A percentile compares a stretch with the other conserved stretches of the same genome.
Evolutionary conservation across 2,113 vertebrate species (phyloP).

Genomic region (Halichoerus grypus): DNA sequence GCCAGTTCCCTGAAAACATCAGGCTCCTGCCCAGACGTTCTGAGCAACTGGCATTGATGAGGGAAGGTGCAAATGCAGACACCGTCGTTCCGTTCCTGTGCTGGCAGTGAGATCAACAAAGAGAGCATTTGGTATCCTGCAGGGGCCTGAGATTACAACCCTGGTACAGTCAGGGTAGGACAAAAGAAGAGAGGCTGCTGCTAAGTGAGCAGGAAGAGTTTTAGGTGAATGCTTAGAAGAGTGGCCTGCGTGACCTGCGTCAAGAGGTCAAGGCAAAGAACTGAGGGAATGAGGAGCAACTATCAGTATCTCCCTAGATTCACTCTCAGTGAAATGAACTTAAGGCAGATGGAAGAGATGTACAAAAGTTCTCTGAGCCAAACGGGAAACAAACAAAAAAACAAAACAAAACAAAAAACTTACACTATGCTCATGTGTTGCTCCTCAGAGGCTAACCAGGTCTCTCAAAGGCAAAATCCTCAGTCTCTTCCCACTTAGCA

Average conservation of each 20-base stretch:
- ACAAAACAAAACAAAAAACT: too few species aligned
- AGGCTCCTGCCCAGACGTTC: too few species aligned
- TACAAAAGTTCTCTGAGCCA: background rate
- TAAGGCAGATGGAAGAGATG: background rate
- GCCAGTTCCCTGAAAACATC: background rate
- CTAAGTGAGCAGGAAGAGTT: background rate
- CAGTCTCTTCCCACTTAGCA: background rate
- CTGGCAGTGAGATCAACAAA: background rate
- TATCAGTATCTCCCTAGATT: background rate
- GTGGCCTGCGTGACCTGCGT: accelerated
- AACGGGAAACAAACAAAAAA: background rate
- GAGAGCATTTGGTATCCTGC: background rate
- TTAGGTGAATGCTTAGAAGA: background rate
- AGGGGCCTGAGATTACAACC: background rate
- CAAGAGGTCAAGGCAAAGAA: background rate
- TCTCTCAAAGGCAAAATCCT: background rate
- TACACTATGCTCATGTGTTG: background rate
- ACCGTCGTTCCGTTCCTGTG: background rate
- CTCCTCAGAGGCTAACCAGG: background rate
- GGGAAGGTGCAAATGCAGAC: background rate
- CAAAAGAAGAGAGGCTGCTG: background rate
- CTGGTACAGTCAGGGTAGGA: too few species aligned
- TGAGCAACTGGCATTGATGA: background rate
- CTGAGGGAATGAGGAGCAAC: background rate
- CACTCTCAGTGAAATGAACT: background rate